Evolutionary conservation across 2,888 invertebrate species (phyloP).

Genomic region (Chrysomela aeneicollis): DNA sequence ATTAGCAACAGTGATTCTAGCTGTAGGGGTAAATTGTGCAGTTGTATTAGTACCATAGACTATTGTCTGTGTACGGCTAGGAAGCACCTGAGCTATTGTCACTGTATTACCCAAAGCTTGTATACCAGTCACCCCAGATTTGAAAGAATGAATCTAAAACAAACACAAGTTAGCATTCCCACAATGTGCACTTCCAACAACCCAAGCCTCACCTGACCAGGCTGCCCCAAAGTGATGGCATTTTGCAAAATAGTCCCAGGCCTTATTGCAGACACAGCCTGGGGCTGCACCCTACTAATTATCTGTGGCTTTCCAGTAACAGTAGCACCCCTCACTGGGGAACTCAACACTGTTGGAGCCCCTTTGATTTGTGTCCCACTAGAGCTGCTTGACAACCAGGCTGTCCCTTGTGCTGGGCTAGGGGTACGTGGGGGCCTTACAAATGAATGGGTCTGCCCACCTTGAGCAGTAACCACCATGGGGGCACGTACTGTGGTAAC

Average conservation of each 20-base stretch:
- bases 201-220: conserved; percentile 50
- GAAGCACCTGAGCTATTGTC: conserved; percentile 58
- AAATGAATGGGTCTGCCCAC: conserved; percentile 53
- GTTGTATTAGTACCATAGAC: conserved; percentile 56
- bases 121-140: conserved; percentile 53
- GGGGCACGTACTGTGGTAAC: conserved; percentile 63
- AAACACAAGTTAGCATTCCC: conserved; percentile 23
- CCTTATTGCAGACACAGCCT: conserved; percentile 54
- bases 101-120: conserved; percentile 57
- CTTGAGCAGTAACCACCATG: conserved; percentile 57
- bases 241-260: conserved; percentile 59
- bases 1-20: conserved; percentile 56
- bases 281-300: conserved; percentile 55
- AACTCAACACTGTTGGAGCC: conserved; percentile 57
- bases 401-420: conserved; percentile 58
- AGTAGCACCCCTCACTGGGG: conserved; percentile 57
- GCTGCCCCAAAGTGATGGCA: conserved; percentile 58
- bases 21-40: conserved; percentile 51
- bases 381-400: conserved; percentile 56
- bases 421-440: conserved; percentile 58
- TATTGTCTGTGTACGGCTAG: conserved; percentile 59
- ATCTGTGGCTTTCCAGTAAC: conserved; percentile 56
- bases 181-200: not conserved
- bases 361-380: conserved; percentile 59
- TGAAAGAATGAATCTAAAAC: conserved; percentile 53